These are phyloP conservation scores for Busseola fusca DNA, from an alignment of 2,888 invertebrate genomes.

Conservation along the genomic window DNA sequence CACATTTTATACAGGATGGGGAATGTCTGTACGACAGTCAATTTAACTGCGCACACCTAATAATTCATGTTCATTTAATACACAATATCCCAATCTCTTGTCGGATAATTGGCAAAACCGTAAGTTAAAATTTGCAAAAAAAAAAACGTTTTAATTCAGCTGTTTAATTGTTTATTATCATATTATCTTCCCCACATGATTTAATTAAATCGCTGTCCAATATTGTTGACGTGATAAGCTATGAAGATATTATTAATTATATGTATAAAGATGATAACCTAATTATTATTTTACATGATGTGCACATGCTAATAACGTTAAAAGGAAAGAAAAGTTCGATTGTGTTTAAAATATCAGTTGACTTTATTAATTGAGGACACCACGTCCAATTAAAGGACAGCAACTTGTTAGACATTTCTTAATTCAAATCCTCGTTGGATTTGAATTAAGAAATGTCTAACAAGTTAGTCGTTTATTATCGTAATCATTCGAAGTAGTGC, in stretches of 20 bases:
- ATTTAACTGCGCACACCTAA: neutral
- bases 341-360: neutral
- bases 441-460: constrained; percentile 21
- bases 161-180: neutral
- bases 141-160: neutral
- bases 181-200: neutral
- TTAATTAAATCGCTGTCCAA: neutral
- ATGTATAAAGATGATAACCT: too few relatives aligned
- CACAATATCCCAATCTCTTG: neutral
- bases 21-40: neutral
- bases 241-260: neutral
- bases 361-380: neutral
- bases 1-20: neutral
- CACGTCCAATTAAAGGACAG: constrained; percentile 8
- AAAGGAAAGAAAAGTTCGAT: neutral
- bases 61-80: neutral
- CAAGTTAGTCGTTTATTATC: neutral
- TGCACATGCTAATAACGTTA: neutral
- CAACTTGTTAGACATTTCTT: too few relatives aligned
- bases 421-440: too few relatives aligned
- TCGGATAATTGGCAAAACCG: neutral
- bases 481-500: too few relatives aligned
- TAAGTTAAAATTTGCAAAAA: neutral
- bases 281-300: neutral
- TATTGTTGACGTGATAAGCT: neutral